phyloP scores from a whole-genome alignment of 2,888 invertebrate genomes.

The Salpingus planirostris region DNA sequence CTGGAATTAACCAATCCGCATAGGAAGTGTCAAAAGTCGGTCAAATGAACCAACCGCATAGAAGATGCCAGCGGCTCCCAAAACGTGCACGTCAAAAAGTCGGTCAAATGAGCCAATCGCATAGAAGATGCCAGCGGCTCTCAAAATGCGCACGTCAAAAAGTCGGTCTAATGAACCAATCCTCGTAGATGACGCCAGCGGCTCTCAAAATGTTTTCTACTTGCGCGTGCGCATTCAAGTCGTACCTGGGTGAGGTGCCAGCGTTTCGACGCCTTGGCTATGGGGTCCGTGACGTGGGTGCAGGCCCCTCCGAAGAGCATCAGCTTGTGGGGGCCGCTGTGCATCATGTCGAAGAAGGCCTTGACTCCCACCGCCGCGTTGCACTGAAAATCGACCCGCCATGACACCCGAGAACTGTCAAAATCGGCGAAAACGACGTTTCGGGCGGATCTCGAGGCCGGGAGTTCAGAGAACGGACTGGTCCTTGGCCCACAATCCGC shows the following conservation, averaged over 20 bases:
- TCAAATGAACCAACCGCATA: too few relatives aligned
- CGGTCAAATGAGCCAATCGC: too few relatives aligned
- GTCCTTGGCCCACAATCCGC: conserved; percentile 44
- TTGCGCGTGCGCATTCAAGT: too few relatives aligned
- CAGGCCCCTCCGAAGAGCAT: conserved; percentile 96
- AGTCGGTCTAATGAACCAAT: too few relatives aligned
- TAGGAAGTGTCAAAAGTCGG: not conserved
- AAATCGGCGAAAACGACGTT: not conserved
- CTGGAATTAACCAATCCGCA: not conserved
- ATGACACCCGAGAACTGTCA: too few relatives aligned
- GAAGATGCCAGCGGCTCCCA: too few relatives aligned
- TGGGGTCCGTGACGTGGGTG: conserved; percentile 92
- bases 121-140: too few relatives aligned
- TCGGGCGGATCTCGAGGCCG: conserved; percentile 31
- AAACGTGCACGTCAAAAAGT: too few relatives aligned
- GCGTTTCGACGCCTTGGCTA: conserved; percentile 92
- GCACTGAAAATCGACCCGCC: conserved; percentile 76
- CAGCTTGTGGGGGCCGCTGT: conserved; percentile 82
- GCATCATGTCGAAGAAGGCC: conserved; percentile 95
- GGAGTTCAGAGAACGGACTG: conserved; percentile 55
- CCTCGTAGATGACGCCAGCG: too few relatives aligned
- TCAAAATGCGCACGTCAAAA: too few relatives aligned
- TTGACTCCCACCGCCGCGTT: conserved; percentile 91
- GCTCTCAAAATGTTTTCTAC: too few relatives aligned
- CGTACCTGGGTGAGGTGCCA: conserved; percentile 91